These are phyloP conservation scores for Odocoileus hemionus DNA, from an alignment of 2,113 vertebrate genomes.

Conservation along the genomic window DNA sequence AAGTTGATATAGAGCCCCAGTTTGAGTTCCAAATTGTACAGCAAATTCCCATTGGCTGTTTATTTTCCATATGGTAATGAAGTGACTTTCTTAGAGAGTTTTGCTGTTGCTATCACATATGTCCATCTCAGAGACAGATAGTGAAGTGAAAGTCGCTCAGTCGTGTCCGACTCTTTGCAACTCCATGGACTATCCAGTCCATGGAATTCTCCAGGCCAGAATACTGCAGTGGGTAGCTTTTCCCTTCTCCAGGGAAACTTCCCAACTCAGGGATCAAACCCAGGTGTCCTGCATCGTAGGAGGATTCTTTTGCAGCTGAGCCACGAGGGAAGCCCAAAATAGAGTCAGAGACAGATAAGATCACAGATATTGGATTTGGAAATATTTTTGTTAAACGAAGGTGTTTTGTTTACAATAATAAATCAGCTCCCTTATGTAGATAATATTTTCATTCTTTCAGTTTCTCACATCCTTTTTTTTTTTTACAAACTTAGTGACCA, in stretches of 20 bases:
- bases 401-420: background rate
- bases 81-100: background rate
- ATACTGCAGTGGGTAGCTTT: background rate
- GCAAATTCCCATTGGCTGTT: background rate
- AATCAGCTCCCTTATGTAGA: background rate
- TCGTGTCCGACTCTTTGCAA: background rate
- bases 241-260: background rate
- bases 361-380: constrained; percentile 5
- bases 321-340: background rate
- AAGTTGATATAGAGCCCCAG: background rate
- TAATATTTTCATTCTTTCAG: constrained; percentile 4
- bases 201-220: background rate
- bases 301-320: background rate
- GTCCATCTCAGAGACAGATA: background rate
- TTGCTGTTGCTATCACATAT: background rate
- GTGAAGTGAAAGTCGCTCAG: background rate
- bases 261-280: background rate
- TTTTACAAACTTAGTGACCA: background rate
- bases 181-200: background rate
- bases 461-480: background rate
- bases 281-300: background rate
- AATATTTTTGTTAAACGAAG: background rate
- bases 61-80: background rate
- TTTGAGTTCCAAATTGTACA: background rate
- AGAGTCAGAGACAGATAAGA: background rate